These are phyloP conservation scores for Encarsia formosa DNA, from an alignment of 2,888 invertebrate species.

Conservation along the genomic window DNA sequence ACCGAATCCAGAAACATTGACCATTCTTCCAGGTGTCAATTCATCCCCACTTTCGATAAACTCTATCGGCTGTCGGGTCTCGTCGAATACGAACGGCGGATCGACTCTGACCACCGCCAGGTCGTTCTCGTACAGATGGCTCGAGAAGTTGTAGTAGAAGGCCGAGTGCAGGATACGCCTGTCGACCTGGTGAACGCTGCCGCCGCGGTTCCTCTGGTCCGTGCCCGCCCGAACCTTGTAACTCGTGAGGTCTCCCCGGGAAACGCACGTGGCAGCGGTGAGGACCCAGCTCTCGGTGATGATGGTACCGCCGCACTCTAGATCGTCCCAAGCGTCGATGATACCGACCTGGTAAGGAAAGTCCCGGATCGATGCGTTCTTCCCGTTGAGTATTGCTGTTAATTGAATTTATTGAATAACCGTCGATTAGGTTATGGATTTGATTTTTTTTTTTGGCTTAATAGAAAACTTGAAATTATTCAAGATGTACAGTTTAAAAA, in stretches of 20 bases:
- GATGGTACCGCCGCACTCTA: conserved; percentile 60
- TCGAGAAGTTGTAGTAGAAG: conserved; percentile 50
- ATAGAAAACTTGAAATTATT: too few relatives aligned
- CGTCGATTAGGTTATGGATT: too few relatives aligned
- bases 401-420: too few relatives aligned
- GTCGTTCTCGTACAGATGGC: conserved; percentile 46
- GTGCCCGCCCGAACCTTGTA: conserved; percentile 54
- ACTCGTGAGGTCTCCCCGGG: neutral
- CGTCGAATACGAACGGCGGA: conserved; percentile 53
- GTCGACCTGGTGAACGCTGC: conserved; percentile 52
- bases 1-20: conserved; percentile 35
- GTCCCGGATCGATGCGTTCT: too few relatives aligned
- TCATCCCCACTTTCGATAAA: conserved; percentile 45
- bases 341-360: too few relatives aligned
- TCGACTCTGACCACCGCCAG: conserved; percentile 56
- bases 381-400: too few relatives aligned
- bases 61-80: conserved; percentile 50
- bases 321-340: too few relatives aligned
- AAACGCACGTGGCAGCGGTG: conserved; percentile 58
- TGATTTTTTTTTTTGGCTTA: too few relatives aligned
- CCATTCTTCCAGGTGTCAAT: conserved; percentile 6
- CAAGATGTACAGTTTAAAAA: too few relatives aligned
- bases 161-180: conserved; percentile 54
- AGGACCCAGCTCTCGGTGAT: conserved; percentile 53
- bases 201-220: conserved; percentile 52